A percentile compares a stretch with the other conserved stretches of the same genome.
Conservation (phyloP, 2,888 invertebrate genomes). For the Altica lythri region DNA sequence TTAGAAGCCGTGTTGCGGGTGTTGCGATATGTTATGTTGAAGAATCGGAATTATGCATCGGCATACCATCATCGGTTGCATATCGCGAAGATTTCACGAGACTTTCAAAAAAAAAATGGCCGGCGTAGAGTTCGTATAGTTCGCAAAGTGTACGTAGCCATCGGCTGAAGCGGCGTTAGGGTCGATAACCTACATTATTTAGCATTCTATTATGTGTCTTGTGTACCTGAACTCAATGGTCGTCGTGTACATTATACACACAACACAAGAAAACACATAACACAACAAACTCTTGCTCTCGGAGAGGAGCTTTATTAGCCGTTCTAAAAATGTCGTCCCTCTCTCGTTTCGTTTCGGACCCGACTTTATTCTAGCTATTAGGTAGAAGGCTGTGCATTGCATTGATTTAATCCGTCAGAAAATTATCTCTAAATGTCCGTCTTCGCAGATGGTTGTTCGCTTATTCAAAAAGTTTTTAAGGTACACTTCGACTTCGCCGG, state of each 20-base stretch:
- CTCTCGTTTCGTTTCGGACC: slow-evolving; percentile 15
- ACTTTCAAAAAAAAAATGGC: slow-evolving; percentile 28
- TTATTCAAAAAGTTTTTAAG: slow-evolving; percentile 26
- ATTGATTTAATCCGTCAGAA: slow-evolving; percentile 47
- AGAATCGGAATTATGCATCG: slow-evolving; percentile 15
- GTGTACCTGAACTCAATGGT: slow-evolving; percentile 53
- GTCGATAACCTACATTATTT: slow-evolving; percentile 59
- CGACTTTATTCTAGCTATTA: slow-evolving; percentile 22
- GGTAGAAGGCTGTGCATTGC: slow-evolving; percentile 34
- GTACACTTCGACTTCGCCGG: slow-evolving; percentile 3
- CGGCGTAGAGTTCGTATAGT: slow-evolving; percentile 22
- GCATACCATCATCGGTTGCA: slow-evolving; percentile 6
- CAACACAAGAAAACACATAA: slow-evolving; percentile 36
- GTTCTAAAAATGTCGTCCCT: slow-evolving; percentile 54
- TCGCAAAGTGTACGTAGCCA: slow-evolving; percentile 26
- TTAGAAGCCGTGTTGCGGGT: no score
- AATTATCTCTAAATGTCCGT: slow-evolving; percentile 38
- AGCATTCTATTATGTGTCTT: slow-evolving; percentile 54
- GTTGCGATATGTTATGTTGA: neutral
- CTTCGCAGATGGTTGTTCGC: slow-evolving; percentile 28
- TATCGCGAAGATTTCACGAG: slow-evolving; percentile 29
- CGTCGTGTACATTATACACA: slow-evolving; percentile 39
- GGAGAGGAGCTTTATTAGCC: slow-evolving; percentile 52
- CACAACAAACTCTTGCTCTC: slow-evolving; percentile 36
- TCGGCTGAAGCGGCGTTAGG: slow-evolving; percentile 39